phyloP scores from a whole-genome alignment of 2,113 vertebrate species.

The Rhinolophus ferrumequinum region DNA sequence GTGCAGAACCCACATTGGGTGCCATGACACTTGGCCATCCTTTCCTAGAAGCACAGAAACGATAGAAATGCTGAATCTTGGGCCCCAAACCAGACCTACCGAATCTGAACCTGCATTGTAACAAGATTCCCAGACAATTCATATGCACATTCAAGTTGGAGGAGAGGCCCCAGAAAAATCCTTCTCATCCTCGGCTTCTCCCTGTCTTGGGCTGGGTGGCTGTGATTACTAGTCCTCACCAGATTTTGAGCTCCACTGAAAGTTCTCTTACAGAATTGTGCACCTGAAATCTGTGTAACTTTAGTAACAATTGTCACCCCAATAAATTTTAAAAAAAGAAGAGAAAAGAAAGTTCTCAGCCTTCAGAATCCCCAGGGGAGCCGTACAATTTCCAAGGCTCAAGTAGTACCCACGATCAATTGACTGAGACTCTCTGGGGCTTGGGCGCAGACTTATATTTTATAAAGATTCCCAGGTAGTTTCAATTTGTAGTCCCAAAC shows the following conservation, averaged over 20 bases:
- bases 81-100: not conserved
- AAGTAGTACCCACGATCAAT: not conserved
- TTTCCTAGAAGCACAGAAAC: constrained; percentile 85
- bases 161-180: not conserved
- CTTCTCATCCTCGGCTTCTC: not conserved
- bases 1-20: constrained; percentile 95
- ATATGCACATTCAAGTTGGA: not conserved
- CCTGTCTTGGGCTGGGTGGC: not conserved
- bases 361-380: not conserved
- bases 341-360: not conserved
- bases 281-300: too few relatives aligned
- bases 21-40: constrained; percentile 91
- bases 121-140: not conserved
- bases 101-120: not conserved
- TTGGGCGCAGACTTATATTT: not conserved
- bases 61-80: not conserved
- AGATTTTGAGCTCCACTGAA: not conserved
- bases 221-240: not conserved
- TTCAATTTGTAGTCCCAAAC: not conserved
- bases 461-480: not conserved
- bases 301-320: too few relatives aligned
- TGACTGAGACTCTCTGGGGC: not conserved
- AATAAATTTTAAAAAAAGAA: too few relatives aligned
- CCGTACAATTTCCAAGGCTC: not conserved
- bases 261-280: not conserved